phyloP scores from a whole-genome alignment of 2,888 invertebrate genomes.

The Acronicta leporina region DNA sequence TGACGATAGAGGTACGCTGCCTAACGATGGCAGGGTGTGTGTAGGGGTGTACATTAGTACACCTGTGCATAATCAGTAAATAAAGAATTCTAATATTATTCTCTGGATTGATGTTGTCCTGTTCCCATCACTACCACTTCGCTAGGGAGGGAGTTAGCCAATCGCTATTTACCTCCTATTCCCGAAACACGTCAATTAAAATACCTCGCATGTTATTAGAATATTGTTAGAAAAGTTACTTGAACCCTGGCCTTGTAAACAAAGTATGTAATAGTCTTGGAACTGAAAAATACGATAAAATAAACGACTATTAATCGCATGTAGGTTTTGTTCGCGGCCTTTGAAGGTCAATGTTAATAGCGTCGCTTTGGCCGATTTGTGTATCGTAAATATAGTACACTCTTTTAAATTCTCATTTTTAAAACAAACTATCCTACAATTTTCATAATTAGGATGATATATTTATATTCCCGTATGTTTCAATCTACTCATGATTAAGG shows the following conservation, averaged over 20 bases:
- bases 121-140: too few relatives aligned
- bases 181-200: neutral
- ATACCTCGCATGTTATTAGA: neutral
- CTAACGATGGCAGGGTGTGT: too few relatives aligned
- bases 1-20: too few relatives aligned
- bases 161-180: too few relatives aligned
- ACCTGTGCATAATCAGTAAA: too few relatives aligned
- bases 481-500: too few relatives aligned
- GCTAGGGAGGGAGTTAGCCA: too few relatives aligned
- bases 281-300: slow-evolving; percentile 13
- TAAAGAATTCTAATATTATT: too few relatives aligned
- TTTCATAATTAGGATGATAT: neutral
- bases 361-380: slow-evolving; percentile 14
- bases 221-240: slow-evolving; percentile 18
- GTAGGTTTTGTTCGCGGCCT: slow-evolving; percentile 33
- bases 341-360: slow-evolving; percentile 61
- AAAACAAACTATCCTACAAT: neutral
- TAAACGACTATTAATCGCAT: slow-evolving; percentile 33
- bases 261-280: slow-evolving; percentile 7
- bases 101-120: too few relatives aligned
- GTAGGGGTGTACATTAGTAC: too few relatives aligned
- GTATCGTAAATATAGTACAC: slow-evolving; percentile 12
- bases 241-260: slow-evolving; percentile 15
- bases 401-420: neutral
- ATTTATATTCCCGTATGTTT: too few relatives aligned